These are phyloP conservation scores for Gymnodraco acuticeps DNA, from an alignment of 2,797 vertebrate species.

Conservation along the genomic window DNA sequence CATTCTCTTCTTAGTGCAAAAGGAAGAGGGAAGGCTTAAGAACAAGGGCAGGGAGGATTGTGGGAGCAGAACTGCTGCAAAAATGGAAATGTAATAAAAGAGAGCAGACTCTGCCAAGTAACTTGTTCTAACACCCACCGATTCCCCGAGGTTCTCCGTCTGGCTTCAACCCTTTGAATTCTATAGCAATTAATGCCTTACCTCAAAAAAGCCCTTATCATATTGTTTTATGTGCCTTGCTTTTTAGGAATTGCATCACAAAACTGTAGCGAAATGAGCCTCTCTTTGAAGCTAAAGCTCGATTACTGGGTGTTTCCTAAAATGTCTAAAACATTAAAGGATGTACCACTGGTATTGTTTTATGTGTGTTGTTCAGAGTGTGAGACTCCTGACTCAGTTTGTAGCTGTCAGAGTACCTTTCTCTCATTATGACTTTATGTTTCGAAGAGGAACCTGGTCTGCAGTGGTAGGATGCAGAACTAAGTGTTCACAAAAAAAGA, in stretches of 20 bases:
- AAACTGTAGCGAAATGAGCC: neutral
- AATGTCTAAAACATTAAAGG: neutral
- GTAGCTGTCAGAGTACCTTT: neutral
- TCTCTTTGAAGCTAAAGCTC: neutral
- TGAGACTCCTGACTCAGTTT: neutral
- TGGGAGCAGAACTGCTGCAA: slow-evolving; percentile 38
- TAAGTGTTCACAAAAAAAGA: neutral
- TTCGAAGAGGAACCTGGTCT: neutral
- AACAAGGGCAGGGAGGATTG: slow-evolving; percentile 18
- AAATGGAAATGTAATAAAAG: slow-evolving; percentile 37
- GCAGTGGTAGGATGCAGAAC: neutral
- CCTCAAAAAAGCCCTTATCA: slow-evolving; percentile 30
- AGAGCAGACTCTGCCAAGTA: slow-evolving; percentile 28
- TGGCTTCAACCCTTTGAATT: slow-evolving; percentile 37
- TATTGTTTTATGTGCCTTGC: slow-evolving; percentile 5
- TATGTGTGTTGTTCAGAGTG: neutral
- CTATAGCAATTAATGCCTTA: slow-evolving; percentile 18
- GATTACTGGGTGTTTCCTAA: neutral
- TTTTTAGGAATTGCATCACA: slow-evolving; percentile 15
- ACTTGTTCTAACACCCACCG: slow-evolving; percentile 31
- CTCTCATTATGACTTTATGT: neutral
- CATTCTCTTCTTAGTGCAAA: slow-evolving; percentile 22
- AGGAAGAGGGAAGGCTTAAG: slow-evolving; percentile 12
- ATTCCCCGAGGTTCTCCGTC: slow-evolving; percentile 14
- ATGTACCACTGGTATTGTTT: neutral